These are phyloP conservation scores for Rugalucina vietnamica DNA, from an alignment of 2,888 invertebrate genomes.

Conservation along the genomic window DNA sequence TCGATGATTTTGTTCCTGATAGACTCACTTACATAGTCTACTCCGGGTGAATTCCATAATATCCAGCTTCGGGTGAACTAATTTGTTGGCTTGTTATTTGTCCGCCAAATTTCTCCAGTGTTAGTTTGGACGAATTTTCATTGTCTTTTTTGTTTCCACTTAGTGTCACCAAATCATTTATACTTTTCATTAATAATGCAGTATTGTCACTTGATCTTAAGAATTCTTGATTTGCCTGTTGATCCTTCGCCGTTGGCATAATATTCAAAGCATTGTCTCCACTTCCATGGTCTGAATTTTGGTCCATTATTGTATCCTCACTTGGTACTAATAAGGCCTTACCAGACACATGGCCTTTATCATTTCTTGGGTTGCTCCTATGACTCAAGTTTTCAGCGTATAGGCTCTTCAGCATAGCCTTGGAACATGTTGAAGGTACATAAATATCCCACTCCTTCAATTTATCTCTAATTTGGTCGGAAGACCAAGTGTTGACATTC, in stretches of 20 bases:
- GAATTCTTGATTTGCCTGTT: not conserved
- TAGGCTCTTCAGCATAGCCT: not conserved
- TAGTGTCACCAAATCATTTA: not conserved
- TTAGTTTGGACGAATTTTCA: not conserved
- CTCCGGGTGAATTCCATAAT: not conserved
- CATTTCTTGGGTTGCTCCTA: not conserved
- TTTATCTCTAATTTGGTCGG: not conserved
- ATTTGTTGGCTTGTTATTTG: not conserved
- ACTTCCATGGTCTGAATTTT: not conserved
- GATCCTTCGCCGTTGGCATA: not conserved
- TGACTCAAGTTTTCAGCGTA: not conserved
- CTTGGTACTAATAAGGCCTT: not conserved
- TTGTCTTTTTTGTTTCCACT: not conserved
- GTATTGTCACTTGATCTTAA: not conserved
- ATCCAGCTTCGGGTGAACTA: not conserved
- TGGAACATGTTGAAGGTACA: not conserved
- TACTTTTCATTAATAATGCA: not conserved
- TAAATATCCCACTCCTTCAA: not conserved
- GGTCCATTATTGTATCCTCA: not conserved
- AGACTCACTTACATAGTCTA: not conserved
- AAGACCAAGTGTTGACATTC: too few relatives aligned
- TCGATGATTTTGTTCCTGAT: not conserved
- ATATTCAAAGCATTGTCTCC: too few relatives aligned
- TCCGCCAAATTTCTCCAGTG: not conserved
- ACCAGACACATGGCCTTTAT: not conserved